These are phyloP conservation scores for Acanthurus lineatus DNA, from an alignment of 2,797 vertebrate genomes.

Conservation along the genomic window DNA sequence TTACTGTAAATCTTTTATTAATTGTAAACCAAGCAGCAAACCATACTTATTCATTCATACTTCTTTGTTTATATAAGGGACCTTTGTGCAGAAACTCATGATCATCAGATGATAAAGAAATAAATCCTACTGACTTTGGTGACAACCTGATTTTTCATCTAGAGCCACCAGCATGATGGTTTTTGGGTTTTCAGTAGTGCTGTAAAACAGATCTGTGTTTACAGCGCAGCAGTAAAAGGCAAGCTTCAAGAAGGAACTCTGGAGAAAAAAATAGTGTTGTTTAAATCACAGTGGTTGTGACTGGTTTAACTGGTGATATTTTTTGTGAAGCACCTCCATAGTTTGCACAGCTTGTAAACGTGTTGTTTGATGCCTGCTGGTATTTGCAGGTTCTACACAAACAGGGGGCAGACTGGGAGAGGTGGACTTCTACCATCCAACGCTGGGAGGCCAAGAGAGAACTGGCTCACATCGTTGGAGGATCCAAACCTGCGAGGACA, in stretches of 20 bases:
- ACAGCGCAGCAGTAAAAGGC: background rate
- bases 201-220: background rate
- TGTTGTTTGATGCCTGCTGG: background rate
- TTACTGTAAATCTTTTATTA: too few relatives aligned
- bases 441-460: conserved; percentile 76
- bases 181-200: too few relatives aligned
- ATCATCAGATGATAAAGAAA: too few relatives aligned
- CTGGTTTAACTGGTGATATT: conserved; percentile 19
- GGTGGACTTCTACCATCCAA: conserved; percentile 59
- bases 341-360: conserved; percentile 31
- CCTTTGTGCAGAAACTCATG: too few relatives aligned
- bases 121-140: too few relatives aligned
- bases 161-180: too few relatives aligned
- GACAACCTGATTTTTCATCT: too few relatives aligned
- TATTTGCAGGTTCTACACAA: conserved; percentile 47
- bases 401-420: conserved; percentile 37
- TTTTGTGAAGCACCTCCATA: background rate
- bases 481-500: conserved; percentile 39
- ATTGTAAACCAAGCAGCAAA: too few relatives aligned
- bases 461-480: conserved; percentile 66
- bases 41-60: too few relatives aligned
- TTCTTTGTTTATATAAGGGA: too few relatives aligned
- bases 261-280: too few relatives aligned
- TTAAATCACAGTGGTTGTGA: background rate
- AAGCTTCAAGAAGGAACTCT: background rate